phyloP scores from a whole-genome alignment of 1,140 invertebrate genomes.

The Drosophila nannoptera region DNA sequence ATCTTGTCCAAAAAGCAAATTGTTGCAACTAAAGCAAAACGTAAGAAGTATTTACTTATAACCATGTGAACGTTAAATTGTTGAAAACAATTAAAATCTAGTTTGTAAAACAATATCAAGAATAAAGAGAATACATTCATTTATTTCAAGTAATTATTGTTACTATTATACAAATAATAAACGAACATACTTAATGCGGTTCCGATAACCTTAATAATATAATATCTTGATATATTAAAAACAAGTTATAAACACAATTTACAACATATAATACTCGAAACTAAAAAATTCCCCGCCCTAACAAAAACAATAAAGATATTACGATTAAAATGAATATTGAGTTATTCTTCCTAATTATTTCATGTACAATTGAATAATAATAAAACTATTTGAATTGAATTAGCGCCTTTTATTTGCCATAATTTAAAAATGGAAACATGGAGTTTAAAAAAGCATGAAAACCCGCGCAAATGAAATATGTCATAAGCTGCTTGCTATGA shows the following conservation, averaged over 20 bases:
- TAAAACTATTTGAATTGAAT: constrained; percentile 69
- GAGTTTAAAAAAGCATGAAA: background rate
- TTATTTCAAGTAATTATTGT: constrained; percentile 70
- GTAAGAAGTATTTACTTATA: constrained; percentile 68
- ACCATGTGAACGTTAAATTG: constrained; percentile 72
- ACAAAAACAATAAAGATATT: constrained; percentile 59
- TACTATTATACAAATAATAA: constrained; percentile 64
- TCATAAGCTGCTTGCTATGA: background rate
- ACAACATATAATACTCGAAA: constrained; percentile 42
- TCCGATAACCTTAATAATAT: constrained; percentile 21
- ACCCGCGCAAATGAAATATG: too few relatives aligned
- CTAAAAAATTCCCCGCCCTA: constrained; percentile 63
- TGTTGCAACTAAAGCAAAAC: constrained; percentile 31
- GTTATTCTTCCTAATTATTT: constrained; percentile 77
- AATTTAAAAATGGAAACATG: background rate
- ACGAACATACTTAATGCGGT: constrained; percentile 32
- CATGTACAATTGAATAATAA: constrained; percentile 74
- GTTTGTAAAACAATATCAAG: constrained; percentile 61
- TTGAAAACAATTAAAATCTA: constrained; percentile 72
- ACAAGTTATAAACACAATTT: constrained; percentile 39
- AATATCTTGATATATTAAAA: constrained; percentile 10
- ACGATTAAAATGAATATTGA: constrained; percentile 60
- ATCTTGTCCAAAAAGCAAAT: constrained; percentile 65
- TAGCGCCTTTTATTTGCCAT: background rate
- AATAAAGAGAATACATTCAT: constrained; percentile 59